Percentiles rank a stretch among this genome's conserved stretches.
phyloP scores from a whole-genome alignment of 2,113 vertebrate species.

The Eurystomus gularis region DNA sequence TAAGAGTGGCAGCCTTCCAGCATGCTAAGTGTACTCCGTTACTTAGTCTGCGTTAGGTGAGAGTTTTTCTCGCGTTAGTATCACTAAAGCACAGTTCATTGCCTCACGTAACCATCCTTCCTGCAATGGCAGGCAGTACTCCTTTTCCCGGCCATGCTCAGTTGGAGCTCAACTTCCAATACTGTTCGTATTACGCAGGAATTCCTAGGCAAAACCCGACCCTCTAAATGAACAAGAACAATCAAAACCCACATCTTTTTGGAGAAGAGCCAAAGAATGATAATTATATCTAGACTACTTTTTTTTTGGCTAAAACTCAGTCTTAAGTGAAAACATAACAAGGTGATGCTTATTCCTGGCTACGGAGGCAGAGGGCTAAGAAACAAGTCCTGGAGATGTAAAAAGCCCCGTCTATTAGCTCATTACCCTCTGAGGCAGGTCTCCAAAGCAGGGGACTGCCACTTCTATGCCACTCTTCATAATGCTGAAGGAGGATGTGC shows the following conservation, averaged over 20 bases:
- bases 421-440: background rate
- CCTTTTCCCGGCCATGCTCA: background rate
- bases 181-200: background rate
- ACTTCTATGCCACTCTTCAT: background rate
- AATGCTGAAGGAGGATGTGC: background rate
- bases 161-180: background rate
- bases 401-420: background rate
- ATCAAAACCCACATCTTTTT: background rate
- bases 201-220: background rate
- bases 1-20: background rate
- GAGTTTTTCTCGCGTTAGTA: background rate
- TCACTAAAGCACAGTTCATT: background rate
- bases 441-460: background rate
- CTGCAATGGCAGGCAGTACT: background rate
- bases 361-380: background rate
- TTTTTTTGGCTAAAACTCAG: background rate
- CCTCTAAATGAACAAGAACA: background rate
- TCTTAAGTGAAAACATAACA: background rate
- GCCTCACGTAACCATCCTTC: background rate
- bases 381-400: background rate
- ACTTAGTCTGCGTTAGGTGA: background rate
- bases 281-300: background rate
- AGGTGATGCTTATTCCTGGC: background rate
- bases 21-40: fast-evolving
- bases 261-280: background rate